Percentiles rank a stretch among this genome's conserved stretches.
Evolutionary conservation across 2,888 invertebrate genomes (phyloP).

Genomic region (Melikaiella ostensackeni): DNA sequence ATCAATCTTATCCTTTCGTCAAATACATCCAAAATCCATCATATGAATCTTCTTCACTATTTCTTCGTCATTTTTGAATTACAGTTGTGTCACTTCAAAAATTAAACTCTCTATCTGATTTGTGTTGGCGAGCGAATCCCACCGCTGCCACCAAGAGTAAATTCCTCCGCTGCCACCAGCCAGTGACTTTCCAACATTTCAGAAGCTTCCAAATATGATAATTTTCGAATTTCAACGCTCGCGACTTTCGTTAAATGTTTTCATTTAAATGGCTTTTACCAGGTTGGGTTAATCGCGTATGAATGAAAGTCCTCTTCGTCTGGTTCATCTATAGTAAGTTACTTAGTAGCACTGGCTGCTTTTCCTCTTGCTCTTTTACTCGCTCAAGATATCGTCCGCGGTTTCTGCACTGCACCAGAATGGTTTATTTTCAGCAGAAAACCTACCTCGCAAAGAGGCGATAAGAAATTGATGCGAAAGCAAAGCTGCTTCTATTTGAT

Average conservation of each 20-base stretch:
- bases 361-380: constrained; percentile 41
- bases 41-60: neutral
- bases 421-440: constrained; percentile 27
- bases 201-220: too few relatives aligned
- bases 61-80: neutral
- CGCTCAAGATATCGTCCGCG: constrained; percentile 26
- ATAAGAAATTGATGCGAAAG: constrained; percentile 24
- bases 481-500: neutral
- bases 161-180: too few relatives aligned
- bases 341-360: constrained; percentile 48
- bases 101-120: too few relatives aligned
- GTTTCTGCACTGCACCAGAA: constrained; percentile 28
- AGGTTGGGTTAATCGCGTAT: constrained; percentile 42
- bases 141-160: too few relatives aligned
- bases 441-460: neutral
- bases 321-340: constrained; percentile 44
- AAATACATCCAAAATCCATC: neutral
- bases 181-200: too few relatives aligned
- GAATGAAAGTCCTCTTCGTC: constrained; percentile 50
- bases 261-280: constrained; percentile 50
- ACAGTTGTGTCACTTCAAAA: too few relatives aligned
- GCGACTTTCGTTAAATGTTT: too few relatives aligned
- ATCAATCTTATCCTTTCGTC: neutral
- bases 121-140: too few relatives aligned
- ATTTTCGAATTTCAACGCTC: too few relatives aligned